Conservation (phyloP, 2,797 vertebrate species). For the Loriculus beryllinus region DNA sequence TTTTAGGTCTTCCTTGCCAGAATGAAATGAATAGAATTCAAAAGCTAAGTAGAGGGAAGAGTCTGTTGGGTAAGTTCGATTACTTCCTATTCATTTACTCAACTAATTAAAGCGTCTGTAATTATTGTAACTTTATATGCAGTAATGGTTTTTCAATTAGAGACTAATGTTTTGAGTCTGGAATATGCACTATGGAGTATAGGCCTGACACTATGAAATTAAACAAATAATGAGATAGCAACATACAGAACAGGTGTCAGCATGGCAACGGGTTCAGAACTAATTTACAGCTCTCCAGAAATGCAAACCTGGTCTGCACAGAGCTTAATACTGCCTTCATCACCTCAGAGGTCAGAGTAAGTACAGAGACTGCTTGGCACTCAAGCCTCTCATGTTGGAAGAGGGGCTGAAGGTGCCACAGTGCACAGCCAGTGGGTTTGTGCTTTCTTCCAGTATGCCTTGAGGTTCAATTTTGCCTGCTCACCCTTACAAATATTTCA, state of each 20-base stretch:
- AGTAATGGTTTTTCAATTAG: slow-evolving; percentile 62
- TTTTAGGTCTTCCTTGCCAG: slow-evolving; percentile 93
- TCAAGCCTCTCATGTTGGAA: not conserved
- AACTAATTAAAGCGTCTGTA: slow-evolving; percentile 70
- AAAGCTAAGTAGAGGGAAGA: slow-evolving; percentile 89
- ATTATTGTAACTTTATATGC: slow-evolving; percentile 60
- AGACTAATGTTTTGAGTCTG: slow-evolving; percentile 28
- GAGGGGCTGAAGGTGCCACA: not conserved
- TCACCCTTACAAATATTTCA: not conserved
- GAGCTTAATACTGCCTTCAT: not conserved
- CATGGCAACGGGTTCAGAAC: not conserved
- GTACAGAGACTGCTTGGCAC: not conserved
- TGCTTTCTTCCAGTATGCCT: not conserved
- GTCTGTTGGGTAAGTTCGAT: slow-evolving; percentile 87
- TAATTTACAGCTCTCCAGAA: slow-evolving; percentile 8
- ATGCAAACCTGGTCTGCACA: not conserved
- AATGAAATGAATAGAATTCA: slow-evolving; percentile 95
- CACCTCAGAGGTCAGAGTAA: not conserved
- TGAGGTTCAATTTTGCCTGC: not conserved
- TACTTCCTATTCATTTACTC: slow-evolving; percentile 66
- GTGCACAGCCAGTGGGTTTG: not conserved
- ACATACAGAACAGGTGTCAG: slow-evolving; percentile 14
- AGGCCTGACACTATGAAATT: slow-evolving; percentile 26
- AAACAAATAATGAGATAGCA: slow-evolving; percentile 23
- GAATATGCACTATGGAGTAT: not conserved